These are phyloP conservation scores for Bos taurus DNA, from an alignment of 2,113 vertebrate species.

Conservation along the genomic window ARS-UCD2.0 NC_037352.1:2850001-2850500, in stretches of 20 bases:
- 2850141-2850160: not conserved
- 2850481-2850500: not conserved
- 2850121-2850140: not conserved
- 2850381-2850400: not conserved
- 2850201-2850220: not conserved
- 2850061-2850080: not conserved
- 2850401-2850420: not conserved
- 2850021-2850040: not conserved
- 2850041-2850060: not conserved
- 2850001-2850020: not conserved
- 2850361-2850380: not conserved
- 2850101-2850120: not conserved
- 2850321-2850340: not conserved
- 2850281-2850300: not conserved
- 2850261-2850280: not conserved
- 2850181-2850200: not conserved
- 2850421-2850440: not conserved
- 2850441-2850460: not conserved
- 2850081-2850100: not conserved
- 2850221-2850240: not conserved
- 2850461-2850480: not conserved
- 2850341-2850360: not conserved
- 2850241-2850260: not conserved
- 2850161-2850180: not conserved
- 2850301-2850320: not conserved